Evolutionary conservation across 2,113 vertebrate species (phyloP), one percentile per base, ranked within the genome.

Genomic region (Coturnix japonica): DNA sequence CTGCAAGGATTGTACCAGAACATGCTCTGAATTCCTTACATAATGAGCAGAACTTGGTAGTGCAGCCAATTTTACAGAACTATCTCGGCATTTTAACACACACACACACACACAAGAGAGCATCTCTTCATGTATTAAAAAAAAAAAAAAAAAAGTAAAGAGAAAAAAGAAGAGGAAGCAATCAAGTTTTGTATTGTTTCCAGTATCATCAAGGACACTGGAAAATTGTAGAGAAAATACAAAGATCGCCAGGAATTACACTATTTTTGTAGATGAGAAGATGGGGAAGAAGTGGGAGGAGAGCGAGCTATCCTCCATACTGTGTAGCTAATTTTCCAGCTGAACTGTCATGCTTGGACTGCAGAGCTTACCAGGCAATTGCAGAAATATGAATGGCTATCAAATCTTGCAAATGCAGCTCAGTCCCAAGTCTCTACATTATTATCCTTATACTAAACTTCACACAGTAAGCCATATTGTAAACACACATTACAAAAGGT

Each of bases 241-340:
- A 69, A 95, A 92, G 66, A 94, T 85, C 96, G 90, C 77, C 87
- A 91, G 81, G 87, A 95, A 93, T 93, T 91, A 86, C 39, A 77
- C 80, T 76, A 39, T 71, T 93, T 85, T 56, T 65, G 43, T n/a
- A 92, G 81, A 94, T 91, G 77, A 94, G 90, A 93, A 33, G 44
- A 81, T 89, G 31, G 31, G 26, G 81, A 88, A 89, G 85, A 84
- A 93, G 85, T 84, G n/a, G 85, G 79, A 91, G 78, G 90, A 83
- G 80, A 84, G 80, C 5, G n/a, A 93, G 66, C 69, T 53, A 35
- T 73, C 74, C 91, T 79, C 75, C 65, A 79, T 79, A 84, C 23
- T 87, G 65, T 49, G 51, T 33, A 22, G 11, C 67, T 94, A 86
- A 86, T 90, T 88, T 89, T 85, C 87, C 85, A 92, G 81, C 51